Evolutionary conservation across 1,140 invertebrate genomes (phyloP).

Genomic region (Coelopa frigida): DNA sequence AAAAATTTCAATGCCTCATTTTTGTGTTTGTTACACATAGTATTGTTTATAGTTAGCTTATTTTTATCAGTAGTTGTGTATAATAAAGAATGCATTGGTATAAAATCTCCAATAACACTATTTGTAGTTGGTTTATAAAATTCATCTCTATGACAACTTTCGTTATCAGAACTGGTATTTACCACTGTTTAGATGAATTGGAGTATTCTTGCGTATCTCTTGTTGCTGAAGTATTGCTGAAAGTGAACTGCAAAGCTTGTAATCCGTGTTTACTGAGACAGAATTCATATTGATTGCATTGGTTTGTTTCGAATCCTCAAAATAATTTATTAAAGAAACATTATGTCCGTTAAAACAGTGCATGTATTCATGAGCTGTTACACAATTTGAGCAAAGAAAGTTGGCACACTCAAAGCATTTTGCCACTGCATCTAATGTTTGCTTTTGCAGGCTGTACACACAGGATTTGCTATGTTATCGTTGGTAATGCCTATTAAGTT

Average conservation of each 20-base stretch:
- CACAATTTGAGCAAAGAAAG: slow-evolving; percentile 92
- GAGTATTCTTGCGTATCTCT: too few species aligned
- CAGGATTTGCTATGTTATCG: slow-evolving; percentile 37
- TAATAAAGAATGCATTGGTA: too few species aligned
- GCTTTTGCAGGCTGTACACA: slow-evolving; percentile 82
- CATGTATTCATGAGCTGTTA: slow-evolving; percentile 97
- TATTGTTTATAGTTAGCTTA: too few species aligned
- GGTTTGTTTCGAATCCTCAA: slow-evolving; percentile 5
- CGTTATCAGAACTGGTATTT: too few species aligned
- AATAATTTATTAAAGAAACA: slow-evolving; percentile 50
- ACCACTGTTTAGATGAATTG: too few species aligned
- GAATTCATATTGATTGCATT: not conserved
- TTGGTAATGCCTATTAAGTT: slow-evolving; percentile 6
- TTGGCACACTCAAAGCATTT: slow-evolving; percentile 93
- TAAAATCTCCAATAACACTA: too few species aligned
- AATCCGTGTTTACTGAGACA: slow-evolving; percentile 28
- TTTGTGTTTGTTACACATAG: too few species aligned
- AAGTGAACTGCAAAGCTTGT: slow-evolving; percentile 36
- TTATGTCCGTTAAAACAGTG: slow-evolving; percentile 96
- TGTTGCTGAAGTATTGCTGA: slow-evolving; percentile 42
- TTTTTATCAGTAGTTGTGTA: too few species aligned
- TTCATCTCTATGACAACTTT: too few species aligned
- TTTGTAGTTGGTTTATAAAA: too few species aligned
- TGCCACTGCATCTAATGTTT: slow-evolving; percentile 79
- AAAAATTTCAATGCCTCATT: slow-evolving; percentile 79